Evolutionary conservation across 2,797 vertebrate genomes (phyloP).

Genomic region (Cryptoprocta ferox): DNA sequence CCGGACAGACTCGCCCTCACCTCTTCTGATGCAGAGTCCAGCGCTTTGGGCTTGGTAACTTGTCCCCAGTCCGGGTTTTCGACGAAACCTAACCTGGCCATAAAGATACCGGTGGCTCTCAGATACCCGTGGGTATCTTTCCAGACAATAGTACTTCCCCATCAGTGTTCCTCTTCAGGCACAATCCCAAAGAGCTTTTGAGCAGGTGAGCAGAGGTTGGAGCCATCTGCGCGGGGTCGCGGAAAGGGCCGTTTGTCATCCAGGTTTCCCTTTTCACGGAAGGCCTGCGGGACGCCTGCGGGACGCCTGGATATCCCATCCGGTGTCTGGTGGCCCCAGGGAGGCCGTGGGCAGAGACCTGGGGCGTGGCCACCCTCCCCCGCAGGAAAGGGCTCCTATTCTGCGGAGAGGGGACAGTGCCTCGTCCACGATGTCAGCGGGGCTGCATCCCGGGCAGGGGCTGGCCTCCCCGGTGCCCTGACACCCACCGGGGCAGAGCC

Average conservation of each 20-base stretch:
- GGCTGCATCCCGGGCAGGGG: not conserved
- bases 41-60: not conserved
- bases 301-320: not conserved
- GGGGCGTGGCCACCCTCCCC: not conserved
- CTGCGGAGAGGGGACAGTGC: not conserved
- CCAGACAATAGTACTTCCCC: not conserved
- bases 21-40: not conserved
- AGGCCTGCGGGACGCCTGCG: not conserved
- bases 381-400: not conserved
- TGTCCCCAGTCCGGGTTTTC: not conserved
- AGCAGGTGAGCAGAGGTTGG: not conserved
- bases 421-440: accelerated
- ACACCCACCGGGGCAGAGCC: no score
- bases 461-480: not conserved
- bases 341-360: not conserved
- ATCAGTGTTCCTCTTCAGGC: not conserved
- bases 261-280: not conserved
- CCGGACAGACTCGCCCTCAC: not conserved
- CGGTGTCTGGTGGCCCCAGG: not conserved
- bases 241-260: not conserved
- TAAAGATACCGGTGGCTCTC: not conserved
- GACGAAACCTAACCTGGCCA: not conserved
- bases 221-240: not conserved
- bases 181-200: not conserved
- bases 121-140: not conserved